phyloP scores from a whole-genome alignment of 1,140 invertebrate species.

The Heliconius hewitsoni region DNA sequence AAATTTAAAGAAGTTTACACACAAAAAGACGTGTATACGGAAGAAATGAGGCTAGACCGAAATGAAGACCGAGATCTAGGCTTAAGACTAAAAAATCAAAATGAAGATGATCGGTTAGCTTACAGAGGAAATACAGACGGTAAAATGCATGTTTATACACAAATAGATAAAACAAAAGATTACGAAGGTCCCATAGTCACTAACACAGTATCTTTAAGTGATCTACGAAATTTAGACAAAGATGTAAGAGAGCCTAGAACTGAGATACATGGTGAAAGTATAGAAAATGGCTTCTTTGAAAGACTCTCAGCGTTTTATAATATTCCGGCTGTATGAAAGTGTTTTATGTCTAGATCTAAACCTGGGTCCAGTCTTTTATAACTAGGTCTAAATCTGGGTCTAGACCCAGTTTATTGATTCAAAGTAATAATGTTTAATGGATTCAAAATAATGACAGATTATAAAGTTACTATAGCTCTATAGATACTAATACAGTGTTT shows the following conservation, averaged over 20 bases:
- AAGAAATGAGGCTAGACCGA: constrained; percentile 46
- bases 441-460: too few relatives aligned
- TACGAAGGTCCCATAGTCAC: constrained; percentile 44
- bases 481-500: too few relatives aligned
- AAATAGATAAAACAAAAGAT: constrained; percentile 58
- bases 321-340: constrained; percentile 61
- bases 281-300: constrained; percentile 66
- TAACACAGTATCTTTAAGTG: constrained; percentile 48
- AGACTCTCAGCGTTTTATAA: constrained; percentile 62
- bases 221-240: constrained; percentile 52
- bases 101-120: constrained; percentile 39
- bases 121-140: constrained; percentile 64
- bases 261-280: constrained; percentile 52
- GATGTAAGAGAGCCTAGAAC: constrained; percentile 48
- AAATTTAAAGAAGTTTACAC: constrained; percentile 44
- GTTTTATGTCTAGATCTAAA: constrained; percentile 23
- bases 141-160: constrained; percentile 64
- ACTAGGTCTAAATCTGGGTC: too few relatives aligned
- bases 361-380: constrained; percentile 2
- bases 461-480: too few relatives aligned
- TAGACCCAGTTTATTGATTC: too few relatives aligned
- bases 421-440: too few relatives aligned
- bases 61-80: constrained; percentile 49
- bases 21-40: constrained; percentile 33
- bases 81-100: constrained; percentile 39